These are phyloP conservation scores for Porphyrio hochstetteri DNA, from an alignment of 2,113 vertebrate species.

Conservation along the genomic window DNA sequence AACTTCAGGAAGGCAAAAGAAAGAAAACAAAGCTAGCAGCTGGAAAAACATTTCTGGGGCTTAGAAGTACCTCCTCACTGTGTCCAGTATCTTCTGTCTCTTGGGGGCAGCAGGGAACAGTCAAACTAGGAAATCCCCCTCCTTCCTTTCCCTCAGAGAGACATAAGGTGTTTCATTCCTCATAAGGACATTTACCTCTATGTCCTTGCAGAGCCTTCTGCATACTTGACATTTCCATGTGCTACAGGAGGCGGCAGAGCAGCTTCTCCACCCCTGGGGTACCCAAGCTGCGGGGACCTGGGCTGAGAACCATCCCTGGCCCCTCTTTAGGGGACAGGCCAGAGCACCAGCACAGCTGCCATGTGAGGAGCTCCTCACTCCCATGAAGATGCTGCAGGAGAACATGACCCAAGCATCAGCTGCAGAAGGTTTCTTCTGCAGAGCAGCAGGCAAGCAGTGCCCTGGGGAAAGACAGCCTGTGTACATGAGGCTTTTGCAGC, in stretches of 20 bases:
- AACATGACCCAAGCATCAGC: not conserved
- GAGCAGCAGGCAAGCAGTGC: not conserved
- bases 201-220: not conserved
- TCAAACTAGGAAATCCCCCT: not conserved
- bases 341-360: not conserved
- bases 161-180: not conserved
- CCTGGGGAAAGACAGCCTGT: not conserved
- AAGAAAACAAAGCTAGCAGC: not conserved
- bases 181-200: not conserved
- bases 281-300: not conserved
- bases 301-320: not conserved
- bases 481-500: not conserved
- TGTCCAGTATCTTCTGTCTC: not conserved
- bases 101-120: not conserved
- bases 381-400: fast-evolving
- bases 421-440: not conserved
- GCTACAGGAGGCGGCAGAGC: not conserved
- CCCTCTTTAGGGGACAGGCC: not conserved
- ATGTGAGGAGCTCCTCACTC: not conserved
- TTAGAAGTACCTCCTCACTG: not conserved
- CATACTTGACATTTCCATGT: not conserved
- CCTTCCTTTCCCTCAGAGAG: not conserved
- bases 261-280: not conserved
- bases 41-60: not conserved
- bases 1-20: not conserved